Evolutionary conservation across 1,140 invertebrate species (phyloP).

Genomic region (Listronotus bonariensis): DNA sequence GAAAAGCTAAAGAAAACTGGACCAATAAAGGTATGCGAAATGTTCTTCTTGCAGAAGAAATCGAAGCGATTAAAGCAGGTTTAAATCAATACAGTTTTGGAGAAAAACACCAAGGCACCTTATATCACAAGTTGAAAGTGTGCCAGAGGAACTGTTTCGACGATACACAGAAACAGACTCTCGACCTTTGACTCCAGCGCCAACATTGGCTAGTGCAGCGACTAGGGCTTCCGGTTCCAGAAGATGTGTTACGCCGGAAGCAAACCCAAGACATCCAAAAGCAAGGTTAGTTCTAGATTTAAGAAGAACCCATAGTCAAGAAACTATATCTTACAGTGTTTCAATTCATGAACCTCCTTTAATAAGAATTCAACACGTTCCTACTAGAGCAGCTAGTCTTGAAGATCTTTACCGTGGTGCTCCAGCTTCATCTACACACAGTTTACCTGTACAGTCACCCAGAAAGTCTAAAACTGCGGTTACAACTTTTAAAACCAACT

Average conservation of each 20-base stretch:
- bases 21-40: conserved; percentile 62
- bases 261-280: conserved; percentile 48
- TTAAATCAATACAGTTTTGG: conserved; percentile 50
- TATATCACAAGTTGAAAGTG: conserved; percentile 53
- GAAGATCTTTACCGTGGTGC: conserved; percentile 25
- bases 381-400: conserved; percentile 39
- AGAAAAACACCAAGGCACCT: conserved; percentile 19
- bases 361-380: conserved; percentile 45
- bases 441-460: conserved; percentile 23
- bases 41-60: conserved; percentile 58
- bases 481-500: conserved; percentile 6
- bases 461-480: conserved; percentile 31
- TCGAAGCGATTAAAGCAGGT: conserved; percentile 58
- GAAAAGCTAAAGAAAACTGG: conserved; percentile 72
- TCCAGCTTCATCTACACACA: conserved; percentile 9
- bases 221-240: conserved; percentile 55
- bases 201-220: conserved; percentile 68
- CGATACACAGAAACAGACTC: conserved; percentile 80
- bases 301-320: conserved; percentile 64
- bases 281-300: conserved; percentile 59
- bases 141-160: conserved; percentile 62
- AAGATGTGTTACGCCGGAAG: conserved; percentile 60
- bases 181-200: conserved; percentile 72
- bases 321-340: conserved; percentile 41
- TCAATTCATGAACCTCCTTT: conserved; percentile 40